phyloP scores from a whole-genome alignment of 2,888 invertebrate species.

The Chouioia cunea region DNA sequence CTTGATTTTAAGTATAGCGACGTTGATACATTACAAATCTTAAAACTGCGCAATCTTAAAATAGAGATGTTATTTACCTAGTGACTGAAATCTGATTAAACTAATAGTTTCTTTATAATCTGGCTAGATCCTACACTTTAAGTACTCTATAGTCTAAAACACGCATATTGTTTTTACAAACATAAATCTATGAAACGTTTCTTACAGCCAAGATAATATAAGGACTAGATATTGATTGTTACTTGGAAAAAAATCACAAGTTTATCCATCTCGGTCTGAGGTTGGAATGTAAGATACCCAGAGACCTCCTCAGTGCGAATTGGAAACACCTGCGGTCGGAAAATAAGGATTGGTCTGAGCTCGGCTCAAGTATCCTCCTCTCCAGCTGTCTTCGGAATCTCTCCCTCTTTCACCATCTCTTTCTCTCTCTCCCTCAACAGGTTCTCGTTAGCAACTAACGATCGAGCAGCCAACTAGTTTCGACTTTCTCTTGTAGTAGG shows the following conservation, averaged over 20 bases:
- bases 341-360: conserved; percentile 29
- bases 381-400: conserved; percentile 4
- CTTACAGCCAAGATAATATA: too few species aligned
- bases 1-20: too few species aligned
- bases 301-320: not conserved
- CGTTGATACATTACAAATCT: too few species aligned
- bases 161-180: not conserved
- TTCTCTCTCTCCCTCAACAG: conserved; percentile 23
- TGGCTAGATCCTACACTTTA: too few species aligned
- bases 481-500: conserved; percentile 33
- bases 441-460: conserved; percentile 50
- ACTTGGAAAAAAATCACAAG: not conserved
- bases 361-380: conserved; percentile 14
- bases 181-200: too few species aligned
- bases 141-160: too few species aligned
- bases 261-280: not conserved
- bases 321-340: conserved; percentile 21
- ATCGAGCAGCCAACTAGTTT: conserved; percentile 51
- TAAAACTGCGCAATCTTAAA: too few species aligned
- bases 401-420: not conserved
- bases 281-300: too few species aligned
- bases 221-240: too few species aligned
- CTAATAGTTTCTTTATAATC: too few species aligned
- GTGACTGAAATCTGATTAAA: too few species aligned
- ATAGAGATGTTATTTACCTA: too few species aligned